Conservation (phyloP, 2,797 vertebrate genomes). For the Scomberomorus guttatus region DNA sequence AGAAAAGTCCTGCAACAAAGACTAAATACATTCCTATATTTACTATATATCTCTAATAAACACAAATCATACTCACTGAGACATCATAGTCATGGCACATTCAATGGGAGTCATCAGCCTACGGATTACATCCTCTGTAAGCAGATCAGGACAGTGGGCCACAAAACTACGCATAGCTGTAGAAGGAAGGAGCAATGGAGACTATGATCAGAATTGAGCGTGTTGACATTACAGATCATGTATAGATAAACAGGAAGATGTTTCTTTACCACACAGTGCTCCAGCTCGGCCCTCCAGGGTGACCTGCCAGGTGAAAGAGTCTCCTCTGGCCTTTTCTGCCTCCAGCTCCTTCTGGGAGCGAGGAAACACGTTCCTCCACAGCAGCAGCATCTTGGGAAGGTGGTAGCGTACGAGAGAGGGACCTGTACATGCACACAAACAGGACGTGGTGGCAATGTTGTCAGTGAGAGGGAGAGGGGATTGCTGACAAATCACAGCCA, state of each 20-base stretch:
- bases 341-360: constrained; percentile 98
- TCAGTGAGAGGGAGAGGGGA: not conserved
- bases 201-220: not conserved
- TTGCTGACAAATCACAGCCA: not conserved
- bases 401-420: constrained; percentile 97
- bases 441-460: not conserved
- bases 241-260: not conserved
- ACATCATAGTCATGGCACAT: constrained; percentile 99
- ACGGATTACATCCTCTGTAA: constrained; percentile 98
- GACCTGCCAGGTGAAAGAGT: constrained; percentile 99
- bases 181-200: constrained; percentile 34
- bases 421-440: constrained; percentile 79
- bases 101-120: constrained; percentile 98
- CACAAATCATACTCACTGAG: constrained; percentile 91
- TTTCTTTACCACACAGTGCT: constrained; percentile 94
- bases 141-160: constrained; percentile 97
- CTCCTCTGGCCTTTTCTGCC: constrained; percentile 97
- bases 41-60: not conserved
- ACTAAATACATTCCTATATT: not conserved
- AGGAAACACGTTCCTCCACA: constrained; percentile 98
- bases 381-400: constrained; percentile 97
- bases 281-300: constrained; percentile 97
- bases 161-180: constrained; percentile 99
- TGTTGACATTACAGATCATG: not conserved
- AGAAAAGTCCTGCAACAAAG: not conserved